These are phyloP conservation scores for Phengaris arion DNA, from an alignment of 2,888 invertebrate species.

Conservation along the genomic window DNA sequence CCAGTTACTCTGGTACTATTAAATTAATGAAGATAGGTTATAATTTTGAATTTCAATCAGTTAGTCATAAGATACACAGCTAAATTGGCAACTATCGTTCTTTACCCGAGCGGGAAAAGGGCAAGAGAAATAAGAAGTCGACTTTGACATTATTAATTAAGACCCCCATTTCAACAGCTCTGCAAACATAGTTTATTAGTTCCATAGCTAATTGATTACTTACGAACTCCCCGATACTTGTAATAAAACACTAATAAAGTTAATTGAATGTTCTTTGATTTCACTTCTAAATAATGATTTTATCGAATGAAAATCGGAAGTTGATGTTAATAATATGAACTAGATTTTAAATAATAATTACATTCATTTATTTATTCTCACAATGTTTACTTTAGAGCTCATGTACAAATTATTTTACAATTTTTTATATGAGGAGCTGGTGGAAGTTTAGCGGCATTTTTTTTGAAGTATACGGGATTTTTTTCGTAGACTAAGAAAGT, in stretches of 20 bases:
- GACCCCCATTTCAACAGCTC: slow-evolving; percentile 8
- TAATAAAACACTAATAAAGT: background rate
- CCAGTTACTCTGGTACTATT: too few species aligned
- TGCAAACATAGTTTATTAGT: background rate
- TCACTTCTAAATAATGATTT: background rate
- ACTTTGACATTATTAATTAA: slow-evolving; percentile 10
- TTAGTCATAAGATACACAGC: background rate
- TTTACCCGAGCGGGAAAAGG: background rate
- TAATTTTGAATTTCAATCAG: background rate
- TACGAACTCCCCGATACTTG: background rate
- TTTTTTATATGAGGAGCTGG: too few species aligned
- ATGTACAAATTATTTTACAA: too few species aligned
- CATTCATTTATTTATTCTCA: background rate
- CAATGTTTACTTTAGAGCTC: too few species aligned
- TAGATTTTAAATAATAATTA: background rate
- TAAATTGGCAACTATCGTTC: background rate
- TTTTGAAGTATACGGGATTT: too few species aligned
- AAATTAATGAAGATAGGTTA: too few species aligned
- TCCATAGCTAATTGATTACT: background rate
- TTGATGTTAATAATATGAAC: background rate
- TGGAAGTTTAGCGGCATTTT: too few species aligned
- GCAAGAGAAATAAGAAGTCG: slow-evolving; percentile 2
- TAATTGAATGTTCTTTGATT: background rate
- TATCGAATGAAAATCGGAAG: background rate
- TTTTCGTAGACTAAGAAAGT: too few species aligned